Conservation (phyloP, 2,888 invertebrate genomes). For the Meandrusa payeni region DNA sequence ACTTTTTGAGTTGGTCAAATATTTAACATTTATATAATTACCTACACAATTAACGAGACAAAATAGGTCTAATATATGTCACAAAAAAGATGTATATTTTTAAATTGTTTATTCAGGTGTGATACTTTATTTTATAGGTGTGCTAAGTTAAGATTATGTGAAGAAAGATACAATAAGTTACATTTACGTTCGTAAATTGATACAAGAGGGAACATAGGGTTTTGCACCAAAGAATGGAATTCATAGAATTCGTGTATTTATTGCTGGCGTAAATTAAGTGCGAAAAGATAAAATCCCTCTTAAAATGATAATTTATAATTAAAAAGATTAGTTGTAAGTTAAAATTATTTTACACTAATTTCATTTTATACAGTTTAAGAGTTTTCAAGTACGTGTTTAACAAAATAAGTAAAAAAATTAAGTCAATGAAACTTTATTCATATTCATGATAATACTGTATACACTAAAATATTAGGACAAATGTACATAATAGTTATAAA, state of each 20-base stretch:
- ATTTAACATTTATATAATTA: conserved; percentile 3
- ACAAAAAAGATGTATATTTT: conserved; percentile 18
- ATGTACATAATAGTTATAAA: conserved; percentile 3
- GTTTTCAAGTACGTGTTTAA: neutral
- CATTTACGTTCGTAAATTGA: conserved; percentile 4
- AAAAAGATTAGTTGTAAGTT: neutral
- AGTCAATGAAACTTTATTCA: neutral
- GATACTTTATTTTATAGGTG: conserved; percentile 18
- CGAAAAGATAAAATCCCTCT: neutral
- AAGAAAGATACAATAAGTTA: conserved; percentile 1
- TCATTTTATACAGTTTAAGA: no score
- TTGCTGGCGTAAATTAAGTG: conserved; percentile 1
- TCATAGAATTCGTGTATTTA: conserved; percentile 24
- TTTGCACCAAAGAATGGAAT: conserved; percentile 13
- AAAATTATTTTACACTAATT: neutral
- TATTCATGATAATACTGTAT: neutral
- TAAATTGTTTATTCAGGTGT: conserved; percentile 24
- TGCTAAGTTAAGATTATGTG: conserved; percentile 5
- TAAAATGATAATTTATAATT: neutral
- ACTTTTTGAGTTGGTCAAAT: neutral
- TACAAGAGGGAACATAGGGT: conserved; percentile 6
- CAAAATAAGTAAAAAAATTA: neutral
- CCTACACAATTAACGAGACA: neutral
- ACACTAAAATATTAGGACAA: no score
- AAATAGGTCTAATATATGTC: neutral